These are phyloP conservation scores for Papilio protenor DNA, from an alignment of 2,888 invertebrate species.

Conservation along the genomic window DNA sequence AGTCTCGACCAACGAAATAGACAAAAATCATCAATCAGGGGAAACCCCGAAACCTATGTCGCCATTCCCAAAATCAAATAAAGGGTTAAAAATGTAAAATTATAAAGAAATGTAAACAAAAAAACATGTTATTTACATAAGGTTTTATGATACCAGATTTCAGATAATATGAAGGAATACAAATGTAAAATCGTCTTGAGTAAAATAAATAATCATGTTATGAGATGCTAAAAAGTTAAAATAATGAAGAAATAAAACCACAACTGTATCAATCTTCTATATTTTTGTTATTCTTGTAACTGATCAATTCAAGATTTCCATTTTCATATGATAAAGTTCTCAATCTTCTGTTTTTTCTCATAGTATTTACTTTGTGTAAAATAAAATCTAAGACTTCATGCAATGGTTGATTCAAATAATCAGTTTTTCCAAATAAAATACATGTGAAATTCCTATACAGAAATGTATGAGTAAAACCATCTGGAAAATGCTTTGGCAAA, in stretches of 20 bases:
- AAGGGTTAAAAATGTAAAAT: too few species aligned
- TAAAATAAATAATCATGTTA: background rate
- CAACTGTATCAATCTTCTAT: background rate
- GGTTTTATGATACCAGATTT: too few species aligned
- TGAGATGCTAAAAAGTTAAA: background rate
- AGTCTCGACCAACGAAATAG: too few species aligned
- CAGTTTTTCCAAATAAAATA: conserved; percentile 49
- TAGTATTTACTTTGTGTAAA: conserved; percentile 49
- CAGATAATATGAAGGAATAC: too few species aligned
- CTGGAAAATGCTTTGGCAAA: conserved; percentile 62
- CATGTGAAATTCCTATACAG: conserved; percentile 55
- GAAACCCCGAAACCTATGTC: too few species aligned
- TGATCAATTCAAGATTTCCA: conserved; percentile 56
- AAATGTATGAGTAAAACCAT: conserved; percentile 66
- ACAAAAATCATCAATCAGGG: too few species aligned
- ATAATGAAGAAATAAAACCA: background rate
- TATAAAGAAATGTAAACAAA: too few species aligned
- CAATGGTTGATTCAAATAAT: conserved; percentile 59
- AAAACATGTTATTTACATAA: too few species aligned
- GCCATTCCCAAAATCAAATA: too few species aligned
- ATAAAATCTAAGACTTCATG: conserved; percentile 57
- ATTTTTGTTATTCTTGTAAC: conserved; percentile 47
- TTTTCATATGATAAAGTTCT: conserved; percentile 60
- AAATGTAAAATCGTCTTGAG: background rate
- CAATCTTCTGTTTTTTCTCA: conserved; percentile 58